Evolutionary conservation across 2,113 vertebrate genomes (phyloP).

Genomic region (Phodopus roborovskii): DNA sequence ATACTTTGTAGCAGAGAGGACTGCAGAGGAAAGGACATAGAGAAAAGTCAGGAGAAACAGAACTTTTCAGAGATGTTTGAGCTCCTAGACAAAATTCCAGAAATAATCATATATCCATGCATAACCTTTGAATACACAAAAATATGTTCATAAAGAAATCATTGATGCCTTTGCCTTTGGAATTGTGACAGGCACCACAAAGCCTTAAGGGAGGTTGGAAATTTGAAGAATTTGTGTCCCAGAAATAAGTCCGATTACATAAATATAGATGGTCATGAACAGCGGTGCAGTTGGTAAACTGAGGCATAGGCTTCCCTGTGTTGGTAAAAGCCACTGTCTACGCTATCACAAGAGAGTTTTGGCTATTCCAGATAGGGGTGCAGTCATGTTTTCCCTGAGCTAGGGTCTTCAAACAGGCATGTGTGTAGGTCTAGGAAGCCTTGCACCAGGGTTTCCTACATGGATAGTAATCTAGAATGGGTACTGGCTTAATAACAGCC

Average conservation of each 20-base stretch:
- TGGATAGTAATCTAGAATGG: not conserved
- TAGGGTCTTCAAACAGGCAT: not conserved
- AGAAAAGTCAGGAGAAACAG: not conserved
- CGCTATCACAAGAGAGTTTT: not conserved
- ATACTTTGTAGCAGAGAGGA: not conserved
- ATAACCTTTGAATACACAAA: not conserved
- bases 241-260: not conserved
- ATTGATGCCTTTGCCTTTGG: conserved; percentile 17
- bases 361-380: not conserved
- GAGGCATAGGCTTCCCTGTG: not conserved
- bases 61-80: conserved; percentile 50
- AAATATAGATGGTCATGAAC: not conserved
- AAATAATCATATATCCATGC: conserved; percentile 59
- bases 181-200: not conserved
- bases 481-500: not conserved
- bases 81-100: conserved; percentile 49
- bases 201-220: conserved; percentile 22
- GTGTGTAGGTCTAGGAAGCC: not conserved
- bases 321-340: not conserved
- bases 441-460: not conserved
- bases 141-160: conserved; percentile 5
- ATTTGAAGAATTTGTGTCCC: not conserved
- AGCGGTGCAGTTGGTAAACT: not conserved
- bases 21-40: not conserved
- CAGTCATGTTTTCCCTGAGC: not conserved